A percentile compares a stretch with the other conserved stretches of the same genome.
Evolutionary conservation across 2,113 vertebrate species (phyloP).

Genomic region (Stictonetta naevosa): DNA sequence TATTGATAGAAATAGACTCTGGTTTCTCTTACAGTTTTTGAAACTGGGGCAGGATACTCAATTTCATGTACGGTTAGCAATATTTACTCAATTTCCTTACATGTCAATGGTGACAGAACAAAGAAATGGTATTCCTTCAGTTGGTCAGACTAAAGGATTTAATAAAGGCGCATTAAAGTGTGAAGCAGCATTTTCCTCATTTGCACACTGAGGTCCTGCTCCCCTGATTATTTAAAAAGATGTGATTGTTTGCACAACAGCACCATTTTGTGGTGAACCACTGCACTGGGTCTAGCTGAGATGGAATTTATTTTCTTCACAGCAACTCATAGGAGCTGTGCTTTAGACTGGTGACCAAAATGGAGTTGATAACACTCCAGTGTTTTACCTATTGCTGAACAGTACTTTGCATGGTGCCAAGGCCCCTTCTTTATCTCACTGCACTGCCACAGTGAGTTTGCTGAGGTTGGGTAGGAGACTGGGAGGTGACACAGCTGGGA

Average conservation of each 20-base stretch:
- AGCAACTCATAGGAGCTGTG: background rate
- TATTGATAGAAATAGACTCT: background rate
- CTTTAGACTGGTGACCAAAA: background rate
- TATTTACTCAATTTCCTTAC: background rate
- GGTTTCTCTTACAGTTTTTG: background rate
- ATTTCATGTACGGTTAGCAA: background rate
- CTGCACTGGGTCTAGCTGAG: background rate
- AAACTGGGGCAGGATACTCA: background rate
- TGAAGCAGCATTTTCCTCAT: background rate
- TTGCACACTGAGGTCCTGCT: background rate
- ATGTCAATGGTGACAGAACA: background rate
- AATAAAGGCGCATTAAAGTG: background rate
- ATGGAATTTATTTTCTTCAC: background rate
- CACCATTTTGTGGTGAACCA: background rate
- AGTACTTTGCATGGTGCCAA: rapidly evolving
- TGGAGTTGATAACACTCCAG: rapidly evolving
- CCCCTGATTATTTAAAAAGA: background rate
- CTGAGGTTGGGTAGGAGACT: background rate
- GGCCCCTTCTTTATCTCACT: background rate
- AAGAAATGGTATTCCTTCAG: background rate
- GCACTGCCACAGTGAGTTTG: background rate
- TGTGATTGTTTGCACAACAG: background rate
- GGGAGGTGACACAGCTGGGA: background rate
- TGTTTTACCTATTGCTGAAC: background rate
- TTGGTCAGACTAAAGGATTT: background rate